These are phyloP conservation scores for Lamprotornis superbus DNA, from an alignment of 2,113 vertebrate species.

Conservation along the genomic window DNA sequence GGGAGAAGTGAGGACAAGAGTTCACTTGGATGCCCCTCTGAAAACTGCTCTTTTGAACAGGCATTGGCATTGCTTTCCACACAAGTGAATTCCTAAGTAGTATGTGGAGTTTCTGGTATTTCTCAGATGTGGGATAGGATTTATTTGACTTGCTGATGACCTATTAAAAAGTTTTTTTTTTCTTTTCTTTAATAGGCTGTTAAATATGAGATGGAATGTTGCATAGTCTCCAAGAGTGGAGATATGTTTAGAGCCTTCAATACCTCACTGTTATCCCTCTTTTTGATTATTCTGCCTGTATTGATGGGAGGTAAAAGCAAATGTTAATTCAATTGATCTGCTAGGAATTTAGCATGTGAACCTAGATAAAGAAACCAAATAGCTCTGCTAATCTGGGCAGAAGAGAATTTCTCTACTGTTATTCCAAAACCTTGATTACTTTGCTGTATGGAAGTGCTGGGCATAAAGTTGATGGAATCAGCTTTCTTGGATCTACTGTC, in stretches of 20 bases:
- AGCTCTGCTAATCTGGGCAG: neutral
- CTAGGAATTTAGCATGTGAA: neutral
- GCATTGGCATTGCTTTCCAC: neutral
- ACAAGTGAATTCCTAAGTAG: neutral
- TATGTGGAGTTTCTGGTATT: neutral
- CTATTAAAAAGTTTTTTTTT: neutral
- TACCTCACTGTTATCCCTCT: neutral
- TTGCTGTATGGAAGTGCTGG: neutral
- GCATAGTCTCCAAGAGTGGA: neutral
- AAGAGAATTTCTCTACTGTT: neutral
- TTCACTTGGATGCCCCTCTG: neutral
- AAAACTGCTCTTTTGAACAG: neutral
- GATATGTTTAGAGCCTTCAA: neutral
- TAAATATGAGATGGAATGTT: neutral
- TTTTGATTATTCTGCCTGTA: neutral
- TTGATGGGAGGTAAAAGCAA: neutral
- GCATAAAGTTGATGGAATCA: neutral
- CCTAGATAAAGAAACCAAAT: neutral
- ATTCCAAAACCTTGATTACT: neutral
- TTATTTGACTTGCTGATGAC: neutral
- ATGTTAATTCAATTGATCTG: neutral
- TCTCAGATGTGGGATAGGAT: neutral
- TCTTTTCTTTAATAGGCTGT: neutral
- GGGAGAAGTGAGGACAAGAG: neutral
- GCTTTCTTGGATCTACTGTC: neutral